Evolutionary conservation across 2,888 invertebrate genomes (phyloP).

Genomic region (Hesperia comma): DNA sequence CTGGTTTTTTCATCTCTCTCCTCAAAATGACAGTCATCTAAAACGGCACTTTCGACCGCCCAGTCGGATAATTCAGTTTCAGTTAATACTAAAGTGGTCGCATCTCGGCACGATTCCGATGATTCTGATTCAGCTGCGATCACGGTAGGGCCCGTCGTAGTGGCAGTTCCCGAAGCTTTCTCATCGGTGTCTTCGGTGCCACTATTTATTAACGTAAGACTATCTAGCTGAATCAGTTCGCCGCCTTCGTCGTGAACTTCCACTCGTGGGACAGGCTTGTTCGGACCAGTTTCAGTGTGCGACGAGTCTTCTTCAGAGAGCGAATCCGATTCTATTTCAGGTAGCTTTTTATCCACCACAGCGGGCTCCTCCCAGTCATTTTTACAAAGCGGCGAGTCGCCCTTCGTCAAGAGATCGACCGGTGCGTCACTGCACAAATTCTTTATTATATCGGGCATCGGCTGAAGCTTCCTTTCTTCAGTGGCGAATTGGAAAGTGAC

Average conservation of each 20-base stretch:
- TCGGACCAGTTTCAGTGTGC: conserved; percentile 67
- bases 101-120: conserved; percentile 89
- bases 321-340: conserved; percentile 83
- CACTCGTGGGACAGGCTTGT: conserved; percentile 86
- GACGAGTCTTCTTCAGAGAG: conserved; percentile 71
- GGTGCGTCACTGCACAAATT: conserved; percentile 68
- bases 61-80: conserved; percentile 96
- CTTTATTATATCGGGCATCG: conserved; percentile 86
- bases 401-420: conserved; percentile 69
- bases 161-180: conserved; percentile 58
- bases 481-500: conserved; percentile 62
- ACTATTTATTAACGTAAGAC: conserved; percentile 78
- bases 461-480: conserved; percentile 76
- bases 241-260: conserved; percentile 90
- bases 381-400: conserved; percentile 60
- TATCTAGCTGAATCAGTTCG: conserved; percentile 85
- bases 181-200: conserved; percentile 59
- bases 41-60: conserved; percentile 91
- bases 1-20: conserved; percentile 66
- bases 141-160: conserved; percentile 69
- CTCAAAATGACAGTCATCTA: conserved; percentile 87
- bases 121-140: conserved; percentile 75
- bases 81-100: conserved; percentile 88
- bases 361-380: conserved; percentile 77
- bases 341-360: conserved; percentile 65